phyloP scores from a whole-genome alignment of 2,797 vertebrate species.

The Fistularia commersonii region DNA sequence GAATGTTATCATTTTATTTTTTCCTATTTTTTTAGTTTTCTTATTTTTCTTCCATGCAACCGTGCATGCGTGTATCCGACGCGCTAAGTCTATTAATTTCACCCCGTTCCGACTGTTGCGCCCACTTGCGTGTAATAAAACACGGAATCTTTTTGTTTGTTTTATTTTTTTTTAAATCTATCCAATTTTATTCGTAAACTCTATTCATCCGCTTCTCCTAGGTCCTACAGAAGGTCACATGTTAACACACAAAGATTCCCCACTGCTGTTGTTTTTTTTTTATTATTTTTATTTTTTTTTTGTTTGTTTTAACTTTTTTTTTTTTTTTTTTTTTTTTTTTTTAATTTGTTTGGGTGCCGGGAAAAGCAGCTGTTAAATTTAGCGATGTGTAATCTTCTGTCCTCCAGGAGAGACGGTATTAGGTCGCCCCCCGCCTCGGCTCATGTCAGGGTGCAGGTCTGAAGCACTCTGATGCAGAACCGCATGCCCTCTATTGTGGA shows the following conservation, averaged over 20 bases:
- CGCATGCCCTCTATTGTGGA: slow-evolving; percentile 6
- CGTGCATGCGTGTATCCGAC: too few relatives aligned
- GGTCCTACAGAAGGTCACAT: too few relatives aligned
- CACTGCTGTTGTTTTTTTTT: not conserved
- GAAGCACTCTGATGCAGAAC: slow-evolving; percentile 39
- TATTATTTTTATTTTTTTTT: slow-evolving; percentile 2
- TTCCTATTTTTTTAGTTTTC: too few relatives aligned
- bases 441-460: slow-evolving; percentile 40
- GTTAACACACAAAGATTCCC: too few relatives aligned
- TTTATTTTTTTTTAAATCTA: too few relatives aligned
- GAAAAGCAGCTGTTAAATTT: slow-evolving; percentile 40
- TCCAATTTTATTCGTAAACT: not conserved
- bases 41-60: too few relatives aligned
- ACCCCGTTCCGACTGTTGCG: too few relatives aligned
- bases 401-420: slow-evolving; percentile 31
- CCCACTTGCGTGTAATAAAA: too few relatives aligned
- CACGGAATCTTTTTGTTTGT: too few relatives aligned
- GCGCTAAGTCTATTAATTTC: too few relatives aligned
- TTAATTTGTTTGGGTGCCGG: not conserved
- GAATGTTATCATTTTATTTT: too few relatives aligned
- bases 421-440: slow-evolving; percentile 18
- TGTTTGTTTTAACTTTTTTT: not conserved
- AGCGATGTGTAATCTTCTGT: slow-evolving; percentile 47
- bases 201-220: not conserved
- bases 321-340: not conserved